Base-by-base conservation (phyloP, 2,797 vertebrate genomes). In the Delichon dasypus region DNA sequence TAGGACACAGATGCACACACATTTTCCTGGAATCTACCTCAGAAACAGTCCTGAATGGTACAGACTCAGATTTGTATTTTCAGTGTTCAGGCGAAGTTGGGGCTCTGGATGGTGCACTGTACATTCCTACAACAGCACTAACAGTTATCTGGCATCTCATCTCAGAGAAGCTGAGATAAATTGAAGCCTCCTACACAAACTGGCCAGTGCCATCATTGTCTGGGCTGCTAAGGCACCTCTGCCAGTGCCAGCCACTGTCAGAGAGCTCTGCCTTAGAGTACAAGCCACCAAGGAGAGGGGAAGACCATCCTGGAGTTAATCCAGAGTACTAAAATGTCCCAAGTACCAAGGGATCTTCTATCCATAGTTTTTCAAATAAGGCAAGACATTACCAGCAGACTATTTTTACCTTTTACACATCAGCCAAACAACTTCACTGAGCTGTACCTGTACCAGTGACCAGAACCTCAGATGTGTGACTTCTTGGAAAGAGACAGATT, bases 1-100 rank as follows among this genome's bases (percentile, higher is more conserved):
- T 0, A 51, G 29, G 51, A 68, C 45, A 30, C 5, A 11, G 51
- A 68, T n/a, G 38, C 11, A 45, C 0, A 0, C 40, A 50, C 14
- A 40, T 48, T 29, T 40, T 78, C 51, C 44, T 17, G 34, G 48
- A 60, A 55, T 42, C 27, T n/a, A 2, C 10, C 25, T 62, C 42
- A 48, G 77, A 47, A 85, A 34, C 0, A 1, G 48, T 36, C 27
- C 47, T 15, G 30, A 78, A 13, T 2, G 7, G 23, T 5, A 25
- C 4, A 29, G 53, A 38, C 53, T 32, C 50, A 51, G 29, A 84
- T 60, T 32, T 80, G n/a, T 26, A 7, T 47, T 70, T 88, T n/a
- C 11, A 50, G 17, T 18, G 44, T 1, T 74, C 19, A 27, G 18
- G 42, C 2, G 13, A n/a, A 19, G 38, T 0, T 58, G 32, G 29